Evolutionary conservation across 1,140 invertebrate genomes (phyloP).

Genomic region (Drosophila neocordata): DNA sequence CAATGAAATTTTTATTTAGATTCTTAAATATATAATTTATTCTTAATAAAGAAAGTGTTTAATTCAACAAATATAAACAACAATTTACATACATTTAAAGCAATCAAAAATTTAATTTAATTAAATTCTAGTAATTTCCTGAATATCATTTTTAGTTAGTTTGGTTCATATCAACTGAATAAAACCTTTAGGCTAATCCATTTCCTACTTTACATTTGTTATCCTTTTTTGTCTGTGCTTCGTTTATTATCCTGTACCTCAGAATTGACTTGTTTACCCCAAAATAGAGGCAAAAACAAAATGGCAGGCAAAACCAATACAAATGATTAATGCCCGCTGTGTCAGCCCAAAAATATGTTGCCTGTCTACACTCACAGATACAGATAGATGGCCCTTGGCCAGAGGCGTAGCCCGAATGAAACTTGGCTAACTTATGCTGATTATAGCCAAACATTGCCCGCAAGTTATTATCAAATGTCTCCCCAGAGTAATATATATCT

Average conservation of each 20-base stretch:
- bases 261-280: constrained; percentile 70
- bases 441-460: constrained; percentile 71
- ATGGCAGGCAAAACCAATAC: constrained; percentile 37
- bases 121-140: background rate
- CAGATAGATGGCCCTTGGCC: constrained; percentile 24
- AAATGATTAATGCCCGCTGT: constrained; percentile 75
- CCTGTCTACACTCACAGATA: constrained; percentile 49
- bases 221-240: background rate
- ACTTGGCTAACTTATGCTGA: constrained; percentile 76
- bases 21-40: background rate
- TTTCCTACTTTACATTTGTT: background rate
- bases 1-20: no score
- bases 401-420: constrained; percentile 41
- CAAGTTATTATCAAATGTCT: constrained; percentile 81
- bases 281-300: constrained; percentile 24
- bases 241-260: constrained; percentile 28
- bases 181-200: constrained; percentile 1
- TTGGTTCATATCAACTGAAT: no score
- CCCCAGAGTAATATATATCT: constrained; percentile 75
- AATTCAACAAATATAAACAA: background rate
- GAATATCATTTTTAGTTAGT: background rate
- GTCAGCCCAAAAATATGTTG: constrained; percentile 73
- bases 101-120: background rate
- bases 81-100: background rate
- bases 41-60: background rate